Evolutionary conservation across 2,797 vertebrate species (phyloP).

Genomic region (Helarctos malayanus): DNA sequence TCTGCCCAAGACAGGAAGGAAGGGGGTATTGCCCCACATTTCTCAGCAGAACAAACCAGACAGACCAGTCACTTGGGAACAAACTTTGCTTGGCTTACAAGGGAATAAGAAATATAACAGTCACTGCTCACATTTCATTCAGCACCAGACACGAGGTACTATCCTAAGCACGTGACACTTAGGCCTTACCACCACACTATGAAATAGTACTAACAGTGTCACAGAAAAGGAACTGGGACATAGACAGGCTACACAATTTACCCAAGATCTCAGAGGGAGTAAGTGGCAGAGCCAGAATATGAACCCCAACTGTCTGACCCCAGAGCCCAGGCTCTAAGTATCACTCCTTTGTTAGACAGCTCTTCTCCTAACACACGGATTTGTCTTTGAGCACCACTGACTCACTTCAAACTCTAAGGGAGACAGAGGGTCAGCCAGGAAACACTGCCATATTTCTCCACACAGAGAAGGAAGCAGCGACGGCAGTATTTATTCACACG

Average conservation of each 20-base stretch:
- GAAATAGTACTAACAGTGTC: not conserved
- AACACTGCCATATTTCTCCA: not conserved
- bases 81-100: constrained; percentile 17
- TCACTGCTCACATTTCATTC: not conserved
- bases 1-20: constrained; percentile 2
- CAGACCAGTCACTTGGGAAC: not conserved
- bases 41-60: not conserved
- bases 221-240: not conserved
- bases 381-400: constrained; percentile 11
- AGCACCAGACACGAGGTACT: not conserved
- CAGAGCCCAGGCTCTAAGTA: not conserved
- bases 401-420: constrained; percentile 15
- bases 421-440: not conserved
- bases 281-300: not conserved
- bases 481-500: not conserved
- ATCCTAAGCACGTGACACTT: not conserved
- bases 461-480: not conserved
- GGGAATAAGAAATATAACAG: constrained; percentile 1
- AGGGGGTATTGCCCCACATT: not conserved
- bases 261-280: not conserved
- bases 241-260: not conserved
- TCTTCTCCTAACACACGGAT: not conserved
- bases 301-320: not conserved
- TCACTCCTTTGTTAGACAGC: not conserved
- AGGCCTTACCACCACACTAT: not conserved